These are phyloP conservation scores for Anodontia alba DNA, from an alignment of 2,888 invertebrate species.

Conservation along the genomic window DNA sequence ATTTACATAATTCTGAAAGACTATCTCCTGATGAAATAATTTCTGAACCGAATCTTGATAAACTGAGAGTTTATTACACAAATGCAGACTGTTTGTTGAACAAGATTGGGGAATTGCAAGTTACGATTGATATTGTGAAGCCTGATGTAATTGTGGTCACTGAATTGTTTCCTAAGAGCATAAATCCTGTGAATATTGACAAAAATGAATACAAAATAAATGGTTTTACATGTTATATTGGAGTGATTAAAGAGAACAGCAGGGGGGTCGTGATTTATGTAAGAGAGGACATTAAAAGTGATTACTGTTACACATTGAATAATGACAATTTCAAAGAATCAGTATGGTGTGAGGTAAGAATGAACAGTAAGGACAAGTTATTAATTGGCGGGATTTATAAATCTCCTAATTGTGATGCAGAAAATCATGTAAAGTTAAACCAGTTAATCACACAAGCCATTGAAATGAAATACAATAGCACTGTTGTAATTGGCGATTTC, in stretches of 20 bases:
- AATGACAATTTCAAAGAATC: slow-evolving; percentile 11
- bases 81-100: slow-evolving; percentile 28
- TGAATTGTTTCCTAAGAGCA: slow-evolving; percentile 7
- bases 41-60: not conserved
- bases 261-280: slow-evolving; percentile 22
- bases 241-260: not conserved
- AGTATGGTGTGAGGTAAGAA: slow-evolving; percentile 7
- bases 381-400: slow-evolving; percentile 22
- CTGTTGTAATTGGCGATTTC: not conserved
- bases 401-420: not conserved
- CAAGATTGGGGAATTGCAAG: slow-evolving; percentile 3
- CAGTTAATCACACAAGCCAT: not conserved
- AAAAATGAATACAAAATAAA: slow-evolving; percentile 15
- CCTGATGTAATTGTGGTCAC: slow-evolving; percentile 3
- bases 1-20: not conserved
- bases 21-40: not conserved
- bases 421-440: not conserved
- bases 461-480: slow-evolving; percentile 6
- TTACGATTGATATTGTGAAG: not conserved
- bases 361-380: not conserved
- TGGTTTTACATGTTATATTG: not conserved
- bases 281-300: slow-evolving; percentile 1
- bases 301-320: slow-evolving; percentile 9
- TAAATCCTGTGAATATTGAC: not conserved
- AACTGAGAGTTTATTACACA: slow-evolving; percentile 14